Evolutionary conservation across 2,113 vertebrate species (phyloP).

Genomic region (Orcinus orca): DNA sequence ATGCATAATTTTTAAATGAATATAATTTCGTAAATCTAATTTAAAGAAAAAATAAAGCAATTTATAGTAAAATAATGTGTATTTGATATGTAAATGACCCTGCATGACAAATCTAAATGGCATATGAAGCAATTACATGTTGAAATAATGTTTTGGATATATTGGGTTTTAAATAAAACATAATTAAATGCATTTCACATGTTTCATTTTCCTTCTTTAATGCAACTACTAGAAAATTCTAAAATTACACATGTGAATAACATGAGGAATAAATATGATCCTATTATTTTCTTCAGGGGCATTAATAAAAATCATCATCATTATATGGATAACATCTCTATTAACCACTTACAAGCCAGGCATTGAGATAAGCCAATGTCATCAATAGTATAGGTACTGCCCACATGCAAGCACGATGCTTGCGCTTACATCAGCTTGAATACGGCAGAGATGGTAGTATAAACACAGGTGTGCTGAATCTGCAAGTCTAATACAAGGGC

Average conservation of each 20-base stretch:
- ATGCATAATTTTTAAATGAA: not conserved
- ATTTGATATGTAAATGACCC: not conserved
- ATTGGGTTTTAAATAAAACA: not conserved
- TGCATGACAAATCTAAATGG: not conserved
- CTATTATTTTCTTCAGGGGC: not conserved
- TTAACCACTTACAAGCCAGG: not conserved
- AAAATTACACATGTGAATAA: not conserved
- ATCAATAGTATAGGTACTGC: no score
- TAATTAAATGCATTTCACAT: not conserved
- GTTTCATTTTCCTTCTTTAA: not conserved
- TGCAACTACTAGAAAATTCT: not conserved
- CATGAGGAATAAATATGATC: conserved; percentile 47
- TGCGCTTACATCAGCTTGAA: not conserved
- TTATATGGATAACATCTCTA: no score
- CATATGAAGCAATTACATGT: not conserved
- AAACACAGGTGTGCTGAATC: not conserved
- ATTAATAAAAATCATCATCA: not conserved
- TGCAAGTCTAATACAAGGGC: not conserved
- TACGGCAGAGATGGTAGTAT: not conserved
- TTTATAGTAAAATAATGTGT: not conserved
- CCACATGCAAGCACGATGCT: not conserved
- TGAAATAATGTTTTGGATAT: not conserved
- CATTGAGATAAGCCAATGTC: not conserved
- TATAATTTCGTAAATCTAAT: not conserved
- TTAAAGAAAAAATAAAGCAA: not conserved